Evolutionary conservation across 2,113 vertebrate genomes (phyloP).

Genomic region (Syngnathus typhle): DNA sequence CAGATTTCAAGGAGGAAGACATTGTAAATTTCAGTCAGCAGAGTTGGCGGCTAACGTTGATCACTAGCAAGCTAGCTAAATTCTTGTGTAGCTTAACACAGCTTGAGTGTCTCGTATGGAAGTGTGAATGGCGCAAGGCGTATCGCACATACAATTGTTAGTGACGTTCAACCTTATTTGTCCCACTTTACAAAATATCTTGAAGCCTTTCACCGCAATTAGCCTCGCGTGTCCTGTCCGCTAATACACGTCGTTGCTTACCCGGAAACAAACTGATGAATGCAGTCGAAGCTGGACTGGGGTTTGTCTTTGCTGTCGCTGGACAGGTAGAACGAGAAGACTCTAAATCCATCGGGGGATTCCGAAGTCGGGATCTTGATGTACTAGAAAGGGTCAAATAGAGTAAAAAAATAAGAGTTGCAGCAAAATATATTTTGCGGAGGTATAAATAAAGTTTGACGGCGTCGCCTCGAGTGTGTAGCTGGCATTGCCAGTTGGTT

Average conservation of each 20-base stretch:
- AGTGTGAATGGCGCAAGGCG: too few species aligned
- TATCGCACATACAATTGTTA: too few species aligned
- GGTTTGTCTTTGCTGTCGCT: conserved; percentile 77
- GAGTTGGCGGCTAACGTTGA: too few species aligned
- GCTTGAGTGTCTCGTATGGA: too few species aligned
- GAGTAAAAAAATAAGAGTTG: background rate
- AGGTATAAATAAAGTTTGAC: background rate
- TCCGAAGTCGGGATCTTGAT: conserved; percentile 73
- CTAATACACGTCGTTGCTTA: conserved; percentile 45
- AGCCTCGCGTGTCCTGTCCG: background rate
- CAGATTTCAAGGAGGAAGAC: too few species aligned
- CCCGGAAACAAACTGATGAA: conserved; percentile 71
- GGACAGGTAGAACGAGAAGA: conserved; percentile 82
- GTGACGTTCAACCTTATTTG: too few species aligned
- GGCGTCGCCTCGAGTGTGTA: conserved; percentile 11
- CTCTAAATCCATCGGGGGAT: conserved; percentile 62
- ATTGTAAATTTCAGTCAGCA: too few species aligned
- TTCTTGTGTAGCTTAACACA: too few species aligned
- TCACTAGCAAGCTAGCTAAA: too few species aligned
- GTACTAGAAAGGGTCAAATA: conserved; percentile 63
- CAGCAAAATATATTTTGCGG: background rate
- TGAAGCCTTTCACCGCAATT: too few species aligned
- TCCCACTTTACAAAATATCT: too few species aligned
- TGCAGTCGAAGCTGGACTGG: conserved; percentile 78
- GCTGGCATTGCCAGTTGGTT: conserved; percentile 18